Conservation (phyloP, 2,113 vertebrate genomes). For the Eublepharis macularius region DNA sequence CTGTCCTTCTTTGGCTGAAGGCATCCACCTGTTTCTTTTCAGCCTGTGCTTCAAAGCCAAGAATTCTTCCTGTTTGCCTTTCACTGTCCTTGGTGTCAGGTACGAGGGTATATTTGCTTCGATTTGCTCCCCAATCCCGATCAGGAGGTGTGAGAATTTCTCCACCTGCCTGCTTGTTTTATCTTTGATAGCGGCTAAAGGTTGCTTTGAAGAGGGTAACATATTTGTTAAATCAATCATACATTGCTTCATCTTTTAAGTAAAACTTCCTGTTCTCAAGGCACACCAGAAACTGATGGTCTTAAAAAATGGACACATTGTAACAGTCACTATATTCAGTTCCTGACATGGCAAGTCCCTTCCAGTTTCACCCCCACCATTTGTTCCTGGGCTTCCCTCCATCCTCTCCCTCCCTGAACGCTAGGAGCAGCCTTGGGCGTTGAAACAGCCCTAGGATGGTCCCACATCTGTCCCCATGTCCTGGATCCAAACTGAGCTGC, state of each 20-base stretch:
- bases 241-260: not conserved
- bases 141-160: conserved; percentile 79
- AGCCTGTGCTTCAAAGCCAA: conserved; percentile 47
- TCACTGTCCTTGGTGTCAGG: conserved; percentile 70
- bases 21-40: conserved; percentile 50
- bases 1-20: conserved; percentile 8
- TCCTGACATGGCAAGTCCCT: not conserved
- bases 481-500: too few species aligned
- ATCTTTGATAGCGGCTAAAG: conserved; percentile 15
- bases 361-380: not conserved
- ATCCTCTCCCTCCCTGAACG: too few species aligned
- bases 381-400: too few species aligned
- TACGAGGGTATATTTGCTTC: conserved; percentile 45
- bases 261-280: conserved; percentile 3
- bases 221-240: not conserved
- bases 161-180: conserved; percentile 79
- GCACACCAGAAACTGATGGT: not conserved
- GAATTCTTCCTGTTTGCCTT: conserved; percentile 61
- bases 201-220: conserved; percentile 17
- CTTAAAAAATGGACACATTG: not conserved
- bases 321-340: not conserved
- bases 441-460: too few species aligned
- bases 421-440: too few species aligned
- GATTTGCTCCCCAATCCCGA: conserved; percentile 39
- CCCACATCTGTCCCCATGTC: too few species aligned